Evolutionary conservation across 2,113 vertebrate genomes (phyloP).

Genomic region (Leptosomus discolor): DNA sequence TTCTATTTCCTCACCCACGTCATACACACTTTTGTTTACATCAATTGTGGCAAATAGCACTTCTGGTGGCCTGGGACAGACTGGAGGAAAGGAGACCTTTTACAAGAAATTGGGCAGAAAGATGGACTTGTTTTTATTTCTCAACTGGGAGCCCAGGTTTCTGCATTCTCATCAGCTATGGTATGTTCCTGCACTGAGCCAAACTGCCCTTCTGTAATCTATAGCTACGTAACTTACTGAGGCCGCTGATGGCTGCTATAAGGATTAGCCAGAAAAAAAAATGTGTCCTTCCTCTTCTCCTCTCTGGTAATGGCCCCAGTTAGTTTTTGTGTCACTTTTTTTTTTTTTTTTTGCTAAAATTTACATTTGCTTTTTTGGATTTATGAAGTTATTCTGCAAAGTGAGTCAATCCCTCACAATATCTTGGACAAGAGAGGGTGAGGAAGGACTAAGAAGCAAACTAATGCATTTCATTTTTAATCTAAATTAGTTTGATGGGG

Average conservation of each 20-base stretch:
- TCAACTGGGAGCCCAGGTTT: background rate
- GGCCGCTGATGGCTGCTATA: background rate
- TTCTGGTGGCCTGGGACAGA: constrained; percentile 76
- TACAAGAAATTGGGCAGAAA: background rate
- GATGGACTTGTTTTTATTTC: background rate
- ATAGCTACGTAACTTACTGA: background rate
- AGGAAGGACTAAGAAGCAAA: background rate
- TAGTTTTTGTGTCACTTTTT: background rate
- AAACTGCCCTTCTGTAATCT: background rate
- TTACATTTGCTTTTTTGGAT: background rate
- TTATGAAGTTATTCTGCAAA: background rate
- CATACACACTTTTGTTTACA: constrained; percentile 69
- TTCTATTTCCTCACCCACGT: constrained; percentile 65
- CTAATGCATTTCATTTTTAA: background rate
- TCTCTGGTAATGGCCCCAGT: background rate
- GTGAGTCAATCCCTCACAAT: background rate
- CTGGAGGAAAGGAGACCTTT: constrained; percentile 64
- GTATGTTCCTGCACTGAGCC: background rate
- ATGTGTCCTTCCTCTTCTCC: background rate
- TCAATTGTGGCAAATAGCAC: constrained; percentile 45
- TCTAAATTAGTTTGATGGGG: background rate
- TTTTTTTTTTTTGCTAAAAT: background rate
- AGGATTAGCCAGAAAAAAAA: background rate
- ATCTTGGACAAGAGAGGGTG: background rate
- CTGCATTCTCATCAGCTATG: accelerated